Base-by-base conservation (phyloP, 2,888 invertebrate species). In the Lacanobia oleracea region DNA sequence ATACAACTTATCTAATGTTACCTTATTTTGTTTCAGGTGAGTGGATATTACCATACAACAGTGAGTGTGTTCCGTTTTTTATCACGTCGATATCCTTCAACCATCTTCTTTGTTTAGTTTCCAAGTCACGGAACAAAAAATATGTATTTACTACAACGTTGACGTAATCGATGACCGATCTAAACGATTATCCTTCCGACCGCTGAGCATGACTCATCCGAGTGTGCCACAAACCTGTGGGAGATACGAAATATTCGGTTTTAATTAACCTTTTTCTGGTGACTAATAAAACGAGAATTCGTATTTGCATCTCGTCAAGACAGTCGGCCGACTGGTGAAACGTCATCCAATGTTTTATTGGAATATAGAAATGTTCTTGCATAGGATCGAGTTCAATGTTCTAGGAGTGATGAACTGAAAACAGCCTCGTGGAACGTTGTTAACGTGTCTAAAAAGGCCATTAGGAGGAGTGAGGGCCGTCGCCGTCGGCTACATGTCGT, bases 141-240 rank as follows among this genome's bases (percentile, higher is more conserved):
- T 60, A 67, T 67, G 50, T 67, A 77, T 83, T 86, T 79, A 81
- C 75, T 68, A 75, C 75, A 65, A 62, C 14, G 87, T 83, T 94
- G 94, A 94, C 91, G 93, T 87, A 93, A 94, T 89, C 90, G 86
- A 87, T 90, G 91, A 88, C 87, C 89, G 90, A 92, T 93, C 91
- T 90, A 87, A 90, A 77, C 87, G 88, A 90, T 92, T 90, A 91
- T 91, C 90, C 90, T 91, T 87, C 81, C 86, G 83, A 84, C 69
- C 76, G 83, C 14, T 43, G 43, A 43, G 85, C 40, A 37, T 94
- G 94, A 94, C 85, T 94, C 94, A 94, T 67, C 67, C 72, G 64
- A 80, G 74, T 83, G 83, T 79, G 73, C 84, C 68, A 69, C 78
- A 76, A 85, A 87, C 87, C 88, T 84, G 84, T 81, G 82, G 86